Conservation (phyloP, 1,140 invertebrate species). For the Coboldia fuscipes region DNA sequence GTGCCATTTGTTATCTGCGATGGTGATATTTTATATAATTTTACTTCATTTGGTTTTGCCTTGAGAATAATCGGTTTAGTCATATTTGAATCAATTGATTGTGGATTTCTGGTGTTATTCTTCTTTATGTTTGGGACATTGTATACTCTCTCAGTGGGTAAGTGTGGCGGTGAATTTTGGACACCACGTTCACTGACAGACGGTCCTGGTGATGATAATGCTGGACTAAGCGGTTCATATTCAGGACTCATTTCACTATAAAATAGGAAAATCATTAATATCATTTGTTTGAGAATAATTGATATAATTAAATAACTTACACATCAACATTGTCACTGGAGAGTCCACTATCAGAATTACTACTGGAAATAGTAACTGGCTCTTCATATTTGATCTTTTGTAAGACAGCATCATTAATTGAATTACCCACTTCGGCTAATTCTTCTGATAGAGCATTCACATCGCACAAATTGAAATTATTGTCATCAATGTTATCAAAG, state of each 20-base stretch:
- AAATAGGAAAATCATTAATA: slow-evolving; percentile 3
- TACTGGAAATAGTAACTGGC: slow-evolving; percentile 2
- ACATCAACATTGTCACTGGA: slow-evolving; percentile 26
- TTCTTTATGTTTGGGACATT: not conserved
- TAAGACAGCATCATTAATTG: not conserved
- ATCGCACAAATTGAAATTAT: no score
- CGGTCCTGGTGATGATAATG: slow-evolving; percentile 3
- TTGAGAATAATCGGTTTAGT: no score
- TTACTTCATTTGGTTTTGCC: no score
- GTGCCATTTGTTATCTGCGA: no score
- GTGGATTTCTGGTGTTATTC: not conserved
- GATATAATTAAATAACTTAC: slow-evolving; percentile 15
- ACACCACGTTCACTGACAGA: slow-evolving; percentile 3
- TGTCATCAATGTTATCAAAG: no score
- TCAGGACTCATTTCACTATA: slow-evolving; percentile 10
- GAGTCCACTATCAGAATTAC: slow-evolving; percentile 23
- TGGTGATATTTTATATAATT: no score
- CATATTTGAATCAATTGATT: not conserved
- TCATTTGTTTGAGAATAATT: not conserved
- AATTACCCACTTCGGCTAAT: no score
- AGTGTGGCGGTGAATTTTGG: slow-evolving; percentile 1
- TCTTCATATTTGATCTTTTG: not conserved
- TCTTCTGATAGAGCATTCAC: no score
- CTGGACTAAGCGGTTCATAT: slow-evolving; percentile 14
- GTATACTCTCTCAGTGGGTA: no score